Percentiles rank a stretch among this genome's conserved stretches.
Conservation (phyloP, 2,797 vertebrate genomes). For the Sylvilagus floridanus region DNA sequence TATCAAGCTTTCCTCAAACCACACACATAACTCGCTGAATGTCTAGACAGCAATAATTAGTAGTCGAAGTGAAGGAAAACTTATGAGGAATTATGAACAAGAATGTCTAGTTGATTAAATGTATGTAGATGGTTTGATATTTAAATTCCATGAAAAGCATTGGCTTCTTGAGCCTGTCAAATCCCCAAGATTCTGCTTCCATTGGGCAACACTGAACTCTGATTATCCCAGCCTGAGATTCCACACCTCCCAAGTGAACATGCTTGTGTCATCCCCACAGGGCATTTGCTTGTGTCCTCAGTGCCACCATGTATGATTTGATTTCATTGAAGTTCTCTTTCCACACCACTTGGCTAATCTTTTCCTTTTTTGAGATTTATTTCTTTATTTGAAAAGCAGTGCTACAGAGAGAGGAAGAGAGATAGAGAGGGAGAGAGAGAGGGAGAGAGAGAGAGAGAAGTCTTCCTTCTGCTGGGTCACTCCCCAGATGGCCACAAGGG, state of each 20-base stretch:
- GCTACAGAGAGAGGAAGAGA: too few relatives aligned
- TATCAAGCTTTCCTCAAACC: conserved; percentile 49
- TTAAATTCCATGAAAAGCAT: conserved; percentile 62
- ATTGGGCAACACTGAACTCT: neutral
- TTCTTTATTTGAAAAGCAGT: too few relatives aligned
- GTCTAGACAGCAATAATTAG: conserved; percentile 76
- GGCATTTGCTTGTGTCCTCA: neutral
- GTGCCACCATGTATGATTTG: neutral
- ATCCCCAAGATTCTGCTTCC: conserved; percentile 17
- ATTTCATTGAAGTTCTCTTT: neutral
- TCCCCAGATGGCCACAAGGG: too few relatives aligned
- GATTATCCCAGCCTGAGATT: neutral
- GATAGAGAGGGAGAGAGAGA: too few relatives aligned
- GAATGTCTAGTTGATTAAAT: conserved; percentile 37
- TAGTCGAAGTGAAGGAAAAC: conserved; percentile 59
- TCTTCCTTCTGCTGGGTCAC: too few relatives aligned
- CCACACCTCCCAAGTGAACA: conserved; percentile 38
- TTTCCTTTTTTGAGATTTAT: neutral
- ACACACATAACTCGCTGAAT: conserved; percentile 53
- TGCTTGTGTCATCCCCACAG: neutral
- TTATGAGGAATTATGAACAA: conserved; percentile 60
- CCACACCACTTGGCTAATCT: neutral
- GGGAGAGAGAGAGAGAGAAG: too few relatives aligned
- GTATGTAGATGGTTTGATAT: conserved; percentile 34
- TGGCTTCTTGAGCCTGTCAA: conserved; percentile 3